Percentiles rank a stretch among this genome's conserved stretches.
Evolutionary conservation across 2,113 vertebrate species (phyloP).

Genomic region (Ceyx melanurus): DNA sequence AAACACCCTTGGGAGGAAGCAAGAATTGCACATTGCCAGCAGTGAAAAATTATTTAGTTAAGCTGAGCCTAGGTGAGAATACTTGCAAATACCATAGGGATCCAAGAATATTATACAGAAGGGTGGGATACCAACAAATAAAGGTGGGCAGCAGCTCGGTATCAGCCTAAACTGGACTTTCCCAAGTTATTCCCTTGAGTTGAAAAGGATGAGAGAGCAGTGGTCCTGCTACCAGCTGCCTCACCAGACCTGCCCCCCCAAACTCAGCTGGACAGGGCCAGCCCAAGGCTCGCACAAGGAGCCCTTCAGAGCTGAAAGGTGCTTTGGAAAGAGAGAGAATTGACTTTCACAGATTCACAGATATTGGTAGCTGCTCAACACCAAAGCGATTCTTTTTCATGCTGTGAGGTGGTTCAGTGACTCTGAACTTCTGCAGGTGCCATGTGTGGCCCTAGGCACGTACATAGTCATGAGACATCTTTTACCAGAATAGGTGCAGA

Average conservation of each 20-base stretch:
- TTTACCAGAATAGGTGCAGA: neutral
- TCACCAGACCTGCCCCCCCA: neutral
- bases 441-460: rapidly evolving
- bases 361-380: neutral
- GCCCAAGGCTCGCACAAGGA: rapidly evolving
- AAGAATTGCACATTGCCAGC: rapidly evolving
- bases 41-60: rapidly evolving
- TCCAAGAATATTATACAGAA: neutral
- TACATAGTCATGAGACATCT: neutral
- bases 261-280: rapidly evolving
- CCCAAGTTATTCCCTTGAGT: neutral
- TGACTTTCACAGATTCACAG: neutral
- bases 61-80: rapidly evolving
- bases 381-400: rapidly evolving
- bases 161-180: neutral
- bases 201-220: neutral
- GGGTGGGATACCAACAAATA: neutral
- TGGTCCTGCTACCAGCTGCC: neutral
- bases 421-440: neutral
- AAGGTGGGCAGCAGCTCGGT: neutral
- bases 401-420: neutral
- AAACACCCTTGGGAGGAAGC: neutral
- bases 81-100: neutral
- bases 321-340: neutral
- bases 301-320: neutral